A percentile compares a stretch with the other conserved stretches of the same genome.
These are phyloP conservation scores for Ibycter americanus DNA, from an alignment of 2,797 vertebrate genomes.

Conservation along the genomic window DNA sequence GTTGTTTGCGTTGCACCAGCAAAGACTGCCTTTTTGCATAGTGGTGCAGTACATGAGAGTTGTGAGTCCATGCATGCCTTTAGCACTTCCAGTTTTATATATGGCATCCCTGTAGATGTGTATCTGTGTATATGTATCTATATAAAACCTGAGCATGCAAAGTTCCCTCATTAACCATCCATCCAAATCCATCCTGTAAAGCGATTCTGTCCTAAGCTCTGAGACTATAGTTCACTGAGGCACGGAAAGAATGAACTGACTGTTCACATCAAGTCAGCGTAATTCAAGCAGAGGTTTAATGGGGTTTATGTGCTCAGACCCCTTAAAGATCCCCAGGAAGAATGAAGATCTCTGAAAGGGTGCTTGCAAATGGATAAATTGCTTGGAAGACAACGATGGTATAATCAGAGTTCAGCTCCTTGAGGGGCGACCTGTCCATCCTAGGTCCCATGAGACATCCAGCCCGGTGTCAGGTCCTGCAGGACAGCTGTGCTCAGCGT, in stretches of 20 bases:
- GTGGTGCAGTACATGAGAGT: neutral
- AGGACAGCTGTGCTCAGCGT: neutral
- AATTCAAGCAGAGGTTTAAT: neutral
- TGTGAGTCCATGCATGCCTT: neutral
- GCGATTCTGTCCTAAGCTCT: neutral
- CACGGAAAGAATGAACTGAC: neutral
- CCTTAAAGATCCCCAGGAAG: neutral
- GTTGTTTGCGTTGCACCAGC: neutral
- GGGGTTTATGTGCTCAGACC: neutral
- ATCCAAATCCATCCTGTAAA: neutral
- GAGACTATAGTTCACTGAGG: neutral
- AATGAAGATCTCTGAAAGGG: neutral
- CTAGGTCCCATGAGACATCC: neutral
- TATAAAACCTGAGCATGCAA: neutral
- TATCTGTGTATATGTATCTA: neutral
- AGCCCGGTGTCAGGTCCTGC: neutral
- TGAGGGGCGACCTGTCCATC: neutral
- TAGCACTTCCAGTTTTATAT: neutral
- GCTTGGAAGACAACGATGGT: neutral
- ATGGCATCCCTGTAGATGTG: neutral
- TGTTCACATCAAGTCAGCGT: neutral
- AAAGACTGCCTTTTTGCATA: neutral
- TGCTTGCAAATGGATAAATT: neutral
- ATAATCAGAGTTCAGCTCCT: neutral
- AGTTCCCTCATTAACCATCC: neutral